Percentiles rank a stretch among this genome's conserved stretches.
Evolutionary conservation across 2,113 vertebrate genomes (phyloP).

Genomic region (Cololabis saira): DNA sequence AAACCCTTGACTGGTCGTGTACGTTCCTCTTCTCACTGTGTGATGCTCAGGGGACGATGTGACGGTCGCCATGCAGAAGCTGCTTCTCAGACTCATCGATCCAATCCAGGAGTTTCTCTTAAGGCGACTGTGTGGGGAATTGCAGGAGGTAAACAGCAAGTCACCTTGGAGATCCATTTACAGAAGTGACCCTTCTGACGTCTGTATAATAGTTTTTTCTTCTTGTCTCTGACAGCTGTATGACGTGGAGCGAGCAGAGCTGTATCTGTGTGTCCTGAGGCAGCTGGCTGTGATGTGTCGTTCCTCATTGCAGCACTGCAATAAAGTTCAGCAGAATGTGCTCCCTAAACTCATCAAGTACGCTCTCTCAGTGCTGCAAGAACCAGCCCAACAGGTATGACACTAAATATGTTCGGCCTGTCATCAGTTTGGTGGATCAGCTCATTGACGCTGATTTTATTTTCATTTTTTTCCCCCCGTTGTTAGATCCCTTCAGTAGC

Average conservation of each 20-base stretch:
- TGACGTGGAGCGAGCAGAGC: conserved; percentile 82
- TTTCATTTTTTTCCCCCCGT: conserved; percentile 11
- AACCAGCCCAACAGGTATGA: conserved; percentile 81
- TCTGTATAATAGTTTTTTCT: background rate
- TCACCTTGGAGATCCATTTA: conserved; percentile 1
- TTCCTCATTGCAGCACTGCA: conserved; percentile 59
- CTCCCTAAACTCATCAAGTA: conserved; percentile 80
- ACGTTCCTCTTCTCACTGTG: background rate
- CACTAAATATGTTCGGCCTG: background rate
- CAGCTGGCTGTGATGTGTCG: conserved; percentile 77
- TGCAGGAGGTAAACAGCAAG: conserved; percentile 82
- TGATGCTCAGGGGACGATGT: conserved; percentile 77
- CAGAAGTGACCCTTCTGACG: background rate
- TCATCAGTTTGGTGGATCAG: background rate
- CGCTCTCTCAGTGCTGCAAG: conserved; percentile 79
- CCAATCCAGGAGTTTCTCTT: conserved; percentile 87
- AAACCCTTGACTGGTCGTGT: background rate
- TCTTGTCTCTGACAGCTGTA: conserved; percentile 60
- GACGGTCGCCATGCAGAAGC: conserved; percentile 69
- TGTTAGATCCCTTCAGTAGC: conserved; percentile 79
- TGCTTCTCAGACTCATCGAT: conserved; percentile 72
- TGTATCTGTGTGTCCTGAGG: conserved; percentile 86
- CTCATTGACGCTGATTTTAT: conserved; percentile 19
- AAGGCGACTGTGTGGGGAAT: conserved; percentile 84
- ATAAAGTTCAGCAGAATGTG: conserved; percentile 68